Percentiles rank a stretch among this genome's conserved stretches.
Evolutionary conservation across 2,113 vertebrate species (phyloP).

Genomic region (Chiloscyllium plagiosum): DNA sequence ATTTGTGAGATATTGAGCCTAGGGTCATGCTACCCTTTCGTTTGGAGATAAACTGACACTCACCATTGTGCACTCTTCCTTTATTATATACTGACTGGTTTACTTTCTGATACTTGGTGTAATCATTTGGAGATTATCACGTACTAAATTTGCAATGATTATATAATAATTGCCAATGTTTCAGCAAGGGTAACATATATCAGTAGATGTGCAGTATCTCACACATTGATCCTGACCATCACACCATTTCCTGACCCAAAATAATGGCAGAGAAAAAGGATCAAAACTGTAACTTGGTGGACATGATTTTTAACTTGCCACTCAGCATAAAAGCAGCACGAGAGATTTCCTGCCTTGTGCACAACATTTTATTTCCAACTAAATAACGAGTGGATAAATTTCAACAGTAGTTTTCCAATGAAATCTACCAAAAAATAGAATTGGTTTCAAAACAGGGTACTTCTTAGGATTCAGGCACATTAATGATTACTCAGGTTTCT

Average conservation of each 20-base stretch:
- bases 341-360: not conserved
- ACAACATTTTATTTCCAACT: not conserved
- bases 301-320: not conserved
- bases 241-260: not conserved
- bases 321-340: not conserved
- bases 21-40: not conserved
- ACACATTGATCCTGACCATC: not conserved
- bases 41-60: constrained; percentile 7
- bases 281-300: not conserved
- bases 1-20: constrained; percentile 24
- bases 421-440: not conserved
- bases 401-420: not conserved
- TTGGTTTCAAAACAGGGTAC: not conserved
- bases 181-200: not conserved
- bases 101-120: not conserved
- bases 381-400: not conserved
- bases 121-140: constrained; percentile 1
- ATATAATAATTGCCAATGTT: not conserved
- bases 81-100: not conserved
- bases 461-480: not conserved
- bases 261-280: not conserved
- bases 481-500: not conserved
- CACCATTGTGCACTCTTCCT: not conserved
- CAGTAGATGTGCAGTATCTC: not conserved
- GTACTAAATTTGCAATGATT: not conserved